Percentiles rank a stretch among this genome's conserved stretches.
Evolutionary conservation across 2,888 invertebrate genomes (phyloP).

Genomic region (Clitarchus hookeri): DNA sequence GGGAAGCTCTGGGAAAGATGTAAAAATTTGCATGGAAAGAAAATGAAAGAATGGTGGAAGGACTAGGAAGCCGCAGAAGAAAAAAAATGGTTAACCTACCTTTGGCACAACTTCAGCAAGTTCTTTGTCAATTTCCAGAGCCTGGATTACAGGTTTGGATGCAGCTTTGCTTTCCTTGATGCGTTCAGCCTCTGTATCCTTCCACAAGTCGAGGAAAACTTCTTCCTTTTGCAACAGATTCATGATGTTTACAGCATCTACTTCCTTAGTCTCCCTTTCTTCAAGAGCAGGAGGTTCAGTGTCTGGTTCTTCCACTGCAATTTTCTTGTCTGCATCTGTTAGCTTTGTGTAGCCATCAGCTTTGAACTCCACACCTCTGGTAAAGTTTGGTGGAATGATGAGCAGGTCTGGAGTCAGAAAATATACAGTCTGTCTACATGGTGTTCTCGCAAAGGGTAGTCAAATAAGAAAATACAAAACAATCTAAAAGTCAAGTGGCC

Average conservation of each 20-base stretch:
- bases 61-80: neutral
- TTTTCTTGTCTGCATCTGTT: constrained; percentile 35
- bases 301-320: constrained; percentile 26
- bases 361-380: constrained; percentile 62
- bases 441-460: too few species aligned
- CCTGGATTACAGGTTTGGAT: constrained; percentile 45
- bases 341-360: constrained; percentile 58
- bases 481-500: too few species aligned
- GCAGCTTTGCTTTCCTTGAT: constrained; percentile 42
- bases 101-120: constrained; percentile 31
- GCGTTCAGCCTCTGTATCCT: constrained; percentile 40
- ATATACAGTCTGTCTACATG: neutral
- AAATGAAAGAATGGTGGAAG: too few species aligned
- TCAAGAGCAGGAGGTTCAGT: constrained; percentile 39
- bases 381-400: constrained; percentile 70
- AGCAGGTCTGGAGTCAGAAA: constrained; percentile 57
- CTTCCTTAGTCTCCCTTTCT: constrained; percentile 50
- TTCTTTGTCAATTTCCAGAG: constrained; percentile 25
- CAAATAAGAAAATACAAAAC: too few species aligned
- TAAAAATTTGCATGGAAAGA: too few species aligned
- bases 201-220: constrained; percentile 59
- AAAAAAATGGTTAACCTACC: constrained; percentile 8
- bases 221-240: constrained; percentile 66
- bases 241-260: constrained; percentile 60
- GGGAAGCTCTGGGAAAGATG: too few species aligned